Evolutionary conservation across 2,113 vertebrate genomes (phyloP), one percentile per base, ranked within the genome.

Genomic region (Triplophysa siluroides): DNA sequence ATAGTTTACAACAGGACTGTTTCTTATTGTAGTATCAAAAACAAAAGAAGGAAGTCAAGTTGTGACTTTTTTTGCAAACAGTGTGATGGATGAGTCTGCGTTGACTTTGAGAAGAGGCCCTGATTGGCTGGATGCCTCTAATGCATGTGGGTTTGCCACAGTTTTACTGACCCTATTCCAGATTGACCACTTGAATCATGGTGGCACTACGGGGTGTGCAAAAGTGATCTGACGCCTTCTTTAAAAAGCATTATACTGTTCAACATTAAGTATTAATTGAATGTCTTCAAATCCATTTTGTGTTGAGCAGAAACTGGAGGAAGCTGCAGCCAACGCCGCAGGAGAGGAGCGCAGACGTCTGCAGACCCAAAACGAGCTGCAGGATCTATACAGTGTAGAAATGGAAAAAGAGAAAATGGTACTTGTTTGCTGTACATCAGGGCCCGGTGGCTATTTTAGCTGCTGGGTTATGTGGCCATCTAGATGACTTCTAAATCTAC

Each of bases 391-490:
- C 93, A 93, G 86, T 85, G 83, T 87, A 18, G 98, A 98, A 86
- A 92, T 99, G 87, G 97, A 98, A 88, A 94, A 94, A 81, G 97
- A 99, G 87, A 96, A 97, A 88, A 93, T 93, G 91, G 98, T 97
- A 85, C 0, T 33, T 19, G 16, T 29, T 62, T 45, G 11, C 21
- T 4, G 45, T 38, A 1, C 6, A 38, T 18, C 7, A 56, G 52
- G 52, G 9, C 10, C 13, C 3, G 45, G 4, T 50, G 21, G 23
- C 29, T 58, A 10, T 63, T 24, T 76, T 5, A 58, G 54, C 19
- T 19, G 2, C 10, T 21, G 9, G 54, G 50, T 14, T 52, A 52
- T 18, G 10, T 45, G 11, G 33, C 33, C 33, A 38, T 38, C 18
- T 58, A 58, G 1, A 58, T 58, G 54, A 58, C 54, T n/a, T 56